These are phyloP conservation scores for Thymelicus lineola DNA, from an alignment of 2,888 invertebrate genomes.

Conservation along the genomic window DNA sequence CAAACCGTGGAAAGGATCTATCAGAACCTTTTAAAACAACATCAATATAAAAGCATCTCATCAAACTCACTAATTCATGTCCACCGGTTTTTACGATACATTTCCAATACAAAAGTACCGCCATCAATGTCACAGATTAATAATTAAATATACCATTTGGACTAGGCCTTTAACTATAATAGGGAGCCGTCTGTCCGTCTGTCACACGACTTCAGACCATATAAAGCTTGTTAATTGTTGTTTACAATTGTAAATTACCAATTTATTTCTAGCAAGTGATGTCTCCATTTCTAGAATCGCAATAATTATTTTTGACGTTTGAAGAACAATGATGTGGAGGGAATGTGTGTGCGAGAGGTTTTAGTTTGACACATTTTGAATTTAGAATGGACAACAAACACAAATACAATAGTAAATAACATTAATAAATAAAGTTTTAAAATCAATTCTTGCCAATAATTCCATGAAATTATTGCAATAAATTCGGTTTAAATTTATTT, in stretches of 20 bases:
- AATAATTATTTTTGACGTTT: conserved; percentile 64
- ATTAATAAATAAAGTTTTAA: no score
- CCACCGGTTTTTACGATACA: conserved; percentile 15
- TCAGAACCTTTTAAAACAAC: not conserved
- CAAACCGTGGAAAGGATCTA: no score
- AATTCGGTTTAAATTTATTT: no score
- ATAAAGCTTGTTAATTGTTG: conserved; percentile 70
- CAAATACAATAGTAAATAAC: no score
- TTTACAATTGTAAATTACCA: conserved; percentile 74
- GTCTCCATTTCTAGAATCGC: conserved; percentile 54
- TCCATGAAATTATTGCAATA: no score
- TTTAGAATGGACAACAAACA: no score
- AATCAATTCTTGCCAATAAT: no score
- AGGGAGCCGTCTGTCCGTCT: conserved; percentile 64
- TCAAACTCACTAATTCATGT: conserved; percentile 12
- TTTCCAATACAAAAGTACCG: conserved; percentile 33
- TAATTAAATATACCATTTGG: conserved; percentile 46
- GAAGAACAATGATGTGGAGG: not conserved
- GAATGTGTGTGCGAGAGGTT: no score
- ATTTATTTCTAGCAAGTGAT: conserved; percentile 65
- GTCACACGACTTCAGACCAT: conserved; percentile 62
- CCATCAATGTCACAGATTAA: conserved; percentile 38
- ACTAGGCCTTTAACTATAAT: conserved; percentile 42
- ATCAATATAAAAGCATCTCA: not conserved
- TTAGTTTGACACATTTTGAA: no score